Evolutionary conservation across 1,140 invertebrate genomes (phyloP).

Genomic region (Sesamia nonagrioides): DNA sequence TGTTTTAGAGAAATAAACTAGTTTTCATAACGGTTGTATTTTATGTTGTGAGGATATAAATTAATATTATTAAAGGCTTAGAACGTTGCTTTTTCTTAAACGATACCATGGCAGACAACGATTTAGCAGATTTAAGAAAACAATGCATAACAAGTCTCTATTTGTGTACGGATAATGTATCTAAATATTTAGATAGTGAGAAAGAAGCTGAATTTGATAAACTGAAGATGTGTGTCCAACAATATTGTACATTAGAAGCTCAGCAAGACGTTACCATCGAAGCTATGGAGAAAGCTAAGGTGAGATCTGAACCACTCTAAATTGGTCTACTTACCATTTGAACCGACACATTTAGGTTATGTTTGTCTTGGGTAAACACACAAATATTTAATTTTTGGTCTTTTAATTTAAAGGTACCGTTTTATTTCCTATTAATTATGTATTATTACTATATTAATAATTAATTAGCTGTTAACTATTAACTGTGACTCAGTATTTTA

Average conservation of each 20-base stretch:
- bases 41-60: not conserved
- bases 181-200: slow-evolving; percentile 72
- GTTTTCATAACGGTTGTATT: not conserved
- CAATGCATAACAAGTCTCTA: slow-evolving; percentile 74
- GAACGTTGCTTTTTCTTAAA: not conserved
- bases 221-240: slow-evolving; percentile 65
- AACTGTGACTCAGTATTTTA: no score
- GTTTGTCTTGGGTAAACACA: no score
- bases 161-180: slow-evolving; percentile 73
- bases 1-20: slow-evolving; percentile 18
- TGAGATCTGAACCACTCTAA: slow-evolving; percentile 33
- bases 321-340: not conserved
- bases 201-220: slow-evolving; percentile 67
- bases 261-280: slow-evolving; percentile 68
- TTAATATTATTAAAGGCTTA: not conserved
- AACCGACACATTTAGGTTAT: no score
- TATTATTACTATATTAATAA: no score
- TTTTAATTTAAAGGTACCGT: no score
- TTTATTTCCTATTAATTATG: no score
- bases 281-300: slow-evolving; percentile 69
- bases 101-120: slow-evolving; percentile 65
- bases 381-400: no score
- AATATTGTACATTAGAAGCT: slow-evolving; percentile 72
- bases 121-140: slow-evolving; percentile 71
- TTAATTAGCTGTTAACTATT: no score